phyloP scores from a whole-genome alignment of 2,888 invertebrate species.

The Plebejus anna region DNA sequence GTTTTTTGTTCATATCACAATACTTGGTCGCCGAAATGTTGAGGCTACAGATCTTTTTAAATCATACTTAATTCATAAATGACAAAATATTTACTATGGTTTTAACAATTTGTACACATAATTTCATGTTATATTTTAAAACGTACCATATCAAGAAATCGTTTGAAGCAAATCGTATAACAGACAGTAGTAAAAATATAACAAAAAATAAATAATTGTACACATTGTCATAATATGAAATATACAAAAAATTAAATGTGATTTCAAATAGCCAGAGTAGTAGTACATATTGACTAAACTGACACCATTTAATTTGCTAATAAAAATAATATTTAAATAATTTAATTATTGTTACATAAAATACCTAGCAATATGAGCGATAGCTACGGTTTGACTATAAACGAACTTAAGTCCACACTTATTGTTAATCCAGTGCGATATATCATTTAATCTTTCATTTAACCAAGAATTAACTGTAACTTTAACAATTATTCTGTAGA shows the following conservation, averaged over 20 bases:
- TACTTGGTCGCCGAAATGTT: neutral
- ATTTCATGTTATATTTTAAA: neutral
- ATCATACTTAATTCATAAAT: neutral
- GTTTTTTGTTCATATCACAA: neutral
- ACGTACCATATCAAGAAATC: neutral
- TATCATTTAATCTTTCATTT: neutral
- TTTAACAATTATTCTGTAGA: no score
- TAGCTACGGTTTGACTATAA: neutral
- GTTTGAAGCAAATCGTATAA: neutral
- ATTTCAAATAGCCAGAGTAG: constrained; percentile 44
- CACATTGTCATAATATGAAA: constrained; percentile 13
- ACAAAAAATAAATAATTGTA: neutral
- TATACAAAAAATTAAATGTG: constrained; percentile 40
- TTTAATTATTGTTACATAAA: neutral
- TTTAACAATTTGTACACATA: neutral
- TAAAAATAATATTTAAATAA: constrained; percentile 17
- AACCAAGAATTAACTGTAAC: no score
- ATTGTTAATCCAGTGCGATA: neutral
- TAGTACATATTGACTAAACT: neutral
- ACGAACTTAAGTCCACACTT: neutral
- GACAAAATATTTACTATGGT: neutral
- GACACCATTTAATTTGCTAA: constrained; percentile 17
- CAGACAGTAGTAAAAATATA: neutral
- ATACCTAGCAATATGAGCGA: constrained; percentile 5
- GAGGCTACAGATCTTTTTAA: neutral